A percentile compares a stretch with the other conserved stretches of the same genome.
phyloP scores from a whole-genome alignment of 2,888 invertebrate genomes.

The Nysson spinosus region DNA sequence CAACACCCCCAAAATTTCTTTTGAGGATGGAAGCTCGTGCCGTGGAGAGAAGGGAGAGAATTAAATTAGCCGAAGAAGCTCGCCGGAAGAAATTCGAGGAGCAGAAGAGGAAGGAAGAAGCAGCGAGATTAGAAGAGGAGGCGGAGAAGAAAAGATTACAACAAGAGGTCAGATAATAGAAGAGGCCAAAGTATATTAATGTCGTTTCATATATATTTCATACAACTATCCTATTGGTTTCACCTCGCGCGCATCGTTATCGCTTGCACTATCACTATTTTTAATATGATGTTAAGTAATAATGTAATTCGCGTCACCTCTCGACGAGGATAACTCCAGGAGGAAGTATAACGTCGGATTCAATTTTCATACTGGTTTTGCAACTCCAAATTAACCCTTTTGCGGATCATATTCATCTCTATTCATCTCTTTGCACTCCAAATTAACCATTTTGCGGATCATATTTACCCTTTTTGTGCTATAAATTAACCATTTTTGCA shows the following conservation, averaged over 20 bases:
- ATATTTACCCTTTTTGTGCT: too few species aligned
- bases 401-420: too few species aligned
- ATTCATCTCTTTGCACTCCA: too few species aligned
- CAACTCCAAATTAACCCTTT: too few species aligned
- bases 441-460: too few species aligned
- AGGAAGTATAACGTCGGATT: neutral
- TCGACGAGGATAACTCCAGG: conserved; percentile 1
- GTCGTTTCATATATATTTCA: conserved; percentile 19
- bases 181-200: conserved; percentile 42
- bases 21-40: conserved; percentile 87
- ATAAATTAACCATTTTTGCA: too few species aligned
- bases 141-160: conserved; percentile 74
- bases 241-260: conserved; percentile 31
- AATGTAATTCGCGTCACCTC: neutral
- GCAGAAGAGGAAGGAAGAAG: conserved; percentile 73
- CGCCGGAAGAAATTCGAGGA: conserved; percentile 76
- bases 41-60: conserved; percentile 80
- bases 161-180: conserved; percentile 75
- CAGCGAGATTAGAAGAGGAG: conserved; percentile 74
- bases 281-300: neutral
- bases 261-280: conserved; percentile 27
- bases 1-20: conserved; percentile 81
- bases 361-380: too few species aligned
- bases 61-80: conserved; percentile 72
- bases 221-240: conserved; percentile 32